phyloP scores from a whole-genome alignment of 1,140 invertebrate species.

The Trachelipus rathkii region DNA sequence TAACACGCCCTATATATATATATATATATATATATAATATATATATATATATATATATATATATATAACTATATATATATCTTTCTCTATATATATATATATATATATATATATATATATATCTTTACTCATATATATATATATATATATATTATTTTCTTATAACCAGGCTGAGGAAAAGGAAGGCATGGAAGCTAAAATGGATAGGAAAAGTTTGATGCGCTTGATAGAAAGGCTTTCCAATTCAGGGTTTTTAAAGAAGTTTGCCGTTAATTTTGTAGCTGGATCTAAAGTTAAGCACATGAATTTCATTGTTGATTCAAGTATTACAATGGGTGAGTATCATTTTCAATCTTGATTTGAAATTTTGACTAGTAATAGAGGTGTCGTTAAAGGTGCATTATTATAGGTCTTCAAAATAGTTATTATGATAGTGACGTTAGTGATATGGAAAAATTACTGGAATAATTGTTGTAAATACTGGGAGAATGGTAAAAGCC shows the following conservation, averaged over 20 bases:
- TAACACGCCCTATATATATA: no score
- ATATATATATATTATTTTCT: background rate
- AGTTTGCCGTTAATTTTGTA: slow-evolving; percentile 57
- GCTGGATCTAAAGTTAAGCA: slow-evolving; percentile 53
- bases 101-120: background rate
- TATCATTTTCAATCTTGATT: background rate
- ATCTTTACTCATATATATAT: no score
- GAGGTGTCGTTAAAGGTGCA: no score
- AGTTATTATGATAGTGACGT: no score
- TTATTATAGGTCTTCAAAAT: no score
- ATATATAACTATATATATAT: no score
- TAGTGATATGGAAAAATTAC: no score
- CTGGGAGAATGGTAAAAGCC: no score
- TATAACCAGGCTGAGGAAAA: slow-evolving; percentile 53
- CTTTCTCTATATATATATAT: no score
- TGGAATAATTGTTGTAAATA: no score
- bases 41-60: background rate
- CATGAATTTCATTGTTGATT: slow-evolving; percentile 56
- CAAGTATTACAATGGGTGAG: slow-evolving; percentile 50
- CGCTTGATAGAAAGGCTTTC: slow-evolving; percentile 58
- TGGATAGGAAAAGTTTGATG: slow-evolving; percentile 61
- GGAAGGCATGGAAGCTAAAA: slow-evolving; percentile 56
- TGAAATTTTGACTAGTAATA: no score
- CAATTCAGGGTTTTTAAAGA: slow-evolving; percentile 59
- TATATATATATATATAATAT: background rate